Evolutionary conservation across 2,797 vertebrate species (phyloP), one percentile per base, ranked within the genome.

Genomic region (Sebastes minor): DNA sequence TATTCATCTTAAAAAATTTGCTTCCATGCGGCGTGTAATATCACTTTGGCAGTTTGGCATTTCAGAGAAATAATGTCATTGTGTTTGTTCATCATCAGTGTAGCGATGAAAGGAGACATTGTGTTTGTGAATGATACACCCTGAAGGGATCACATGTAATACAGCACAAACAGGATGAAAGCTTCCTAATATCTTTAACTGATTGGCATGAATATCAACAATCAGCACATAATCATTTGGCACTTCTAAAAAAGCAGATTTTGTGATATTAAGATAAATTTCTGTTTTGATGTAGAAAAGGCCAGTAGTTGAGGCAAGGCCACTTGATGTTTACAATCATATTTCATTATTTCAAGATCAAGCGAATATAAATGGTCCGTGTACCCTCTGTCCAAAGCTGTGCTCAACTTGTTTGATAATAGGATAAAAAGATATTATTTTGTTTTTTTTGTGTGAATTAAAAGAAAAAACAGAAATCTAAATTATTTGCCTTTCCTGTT

Each of bases 121-220:
- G 66, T 82, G 80, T 60, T 89, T 68, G 16, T 65, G 46, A 78
- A 66, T 68, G 64, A 78, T 55, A 32, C 42, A n/a, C 12, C 27
- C 80, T 0, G 7, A 65, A 60, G 70, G 33, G 12, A 61, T 49
- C 30, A 27, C 32, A 55, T 72, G 11, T 22, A 70, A 67, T 56
- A 14, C 49, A 66, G 18, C 42, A 49, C n/a, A 57, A 59, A 57
- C 35, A n/a, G 61, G 18, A 57, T 25, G 10, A 57, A 60, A 68
- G 5, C 27, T 16, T 52, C 22, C 7, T n/a, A 28, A 6, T 53
- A 60, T 35, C 28, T 70, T 23, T 60, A 30, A 30, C 27, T 10
- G 33, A 56, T 22, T 42, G 35, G 59, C 13, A 9, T 27, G 38
- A 63, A 59, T 49, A 20, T 42, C 38, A 49, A 56, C 27, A 28